phyloP scores from a whole-genome alignment of 2,888 invertebrate genomes.

The Oegoconia quadripuncta region DNA sequence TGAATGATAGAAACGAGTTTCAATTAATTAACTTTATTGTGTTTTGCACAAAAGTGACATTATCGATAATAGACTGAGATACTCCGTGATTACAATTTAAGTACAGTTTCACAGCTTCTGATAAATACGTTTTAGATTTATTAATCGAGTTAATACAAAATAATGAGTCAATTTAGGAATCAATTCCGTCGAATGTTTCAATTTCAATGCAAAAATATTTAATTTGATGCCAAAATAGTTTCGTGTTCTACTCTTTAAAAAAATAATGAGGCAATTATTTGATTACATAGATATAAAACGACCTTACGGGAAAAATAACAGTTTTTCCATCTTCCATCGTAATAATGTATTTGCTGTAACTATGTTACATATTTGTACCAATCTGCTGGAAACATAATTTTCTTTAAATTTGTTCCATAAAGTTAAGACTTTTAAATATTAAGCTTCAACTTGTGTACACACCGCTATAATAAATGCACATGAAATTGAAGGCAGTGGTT shows the following conservation, averaged over 20 bases:
- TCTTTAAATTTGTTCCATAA: slow-evolving; percentile 1
- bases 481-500: slow-evolving; percentile 36
- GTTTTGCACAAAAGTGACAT: slow-evolving; percentile 73
- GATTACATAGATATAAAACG: slow-evolving; percentile 1
- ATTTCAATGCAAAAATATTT: slow-evolving; percentile 47
- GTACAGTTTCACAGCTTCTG: slow-evolving; percentile 75
- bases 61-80: slow-evolving; percentile 69
- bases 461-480: slow-evolving; percentile 35
- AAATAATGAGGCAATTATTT: background rate
- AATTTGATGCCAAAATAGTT: slow-evolving; percentile 55
- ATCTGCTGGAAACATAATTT: slow-evolving; percentile 26
- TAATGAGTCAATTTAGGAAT: slow-evolving; percentile 32
- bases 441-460: slow-evolving; percentile 1
- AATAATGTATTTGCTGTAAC: no score
- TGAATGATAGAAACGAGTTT: no score
- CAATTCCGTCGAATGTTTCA: slow-evolving; percentile 60
- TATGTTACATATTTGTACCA: slow-evolving; percentile 40
- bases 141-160: slow-evolving; percentile 30
- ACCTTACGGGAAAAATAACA: background rate
- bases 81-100: slow-evolving; percentile 69
- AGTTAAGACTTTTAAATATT: background rate
- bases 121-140: slow-evolving; percentile 53
- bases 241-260: slow-evolving; percentile 1
- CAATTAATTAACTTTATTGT: slow-evolving; percentile 51
- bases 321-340: background rate